Conservation (phyloP, 2,113 vertebrate genomes). For the Pseudopipra pipra region DNA sequence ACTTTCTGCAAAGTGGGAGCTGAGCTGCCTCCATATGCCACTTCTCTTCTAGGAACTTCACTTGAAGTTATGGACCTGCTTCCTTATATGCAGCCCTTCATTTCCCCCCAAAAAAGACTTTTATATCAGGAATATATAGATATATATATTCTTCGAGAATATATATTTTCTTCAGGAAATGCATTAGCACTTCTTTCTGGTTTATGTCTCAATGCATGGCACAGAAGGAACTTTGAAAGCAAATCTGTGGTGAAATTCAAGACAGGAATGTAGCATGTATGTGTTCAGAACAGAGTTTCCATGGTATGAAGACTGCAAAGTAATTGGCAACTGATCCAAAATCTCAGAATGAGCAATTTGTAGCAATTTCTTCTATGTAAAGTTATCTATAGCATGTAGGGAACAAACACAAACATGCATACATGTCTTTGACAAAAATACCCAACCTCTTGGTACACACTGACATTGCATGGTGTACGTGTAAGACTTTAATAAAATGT, state of each 20-base stretch:
- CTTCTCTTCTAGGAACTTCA: neutral
- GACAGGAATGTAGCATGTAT: neutral
- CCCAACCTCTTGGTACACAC: neutral
- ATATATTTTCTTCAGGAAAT: neutral
- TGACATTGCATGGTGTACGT: neutral
- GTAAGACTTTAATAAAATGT: neutral
- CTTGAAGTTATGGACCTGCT: neutral
- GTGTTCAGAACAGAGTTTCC: neutral
- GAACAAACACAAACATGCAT: neutral
- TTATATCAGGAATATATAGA: neutral
- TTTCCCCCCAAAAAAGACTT: neutral
- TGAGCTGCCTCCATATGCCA: neutral
- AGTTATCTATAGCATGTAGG: neutral
- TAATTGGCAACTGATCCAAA: neutral
- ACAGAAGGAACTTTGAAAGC: neutral
- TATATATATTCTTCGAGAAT: neutral
- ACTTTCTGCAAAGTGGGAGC: neutral
- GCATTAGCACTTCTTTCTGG: neutral
- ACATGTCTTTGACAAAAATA: neutral
- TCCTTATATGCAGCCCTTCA: accelerated
- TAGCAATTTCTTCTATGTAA: neutral
- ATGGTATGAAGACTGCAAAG: neutral
- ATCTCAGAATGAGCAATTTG: neutral
- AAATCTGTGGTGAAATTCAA: neutral
- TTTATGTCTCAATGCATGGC: neutral